Evolutionary conservation across 1,140 invertebrate genomes (phyloP).

Genomic region (Drosophila teissieri): DNA sequence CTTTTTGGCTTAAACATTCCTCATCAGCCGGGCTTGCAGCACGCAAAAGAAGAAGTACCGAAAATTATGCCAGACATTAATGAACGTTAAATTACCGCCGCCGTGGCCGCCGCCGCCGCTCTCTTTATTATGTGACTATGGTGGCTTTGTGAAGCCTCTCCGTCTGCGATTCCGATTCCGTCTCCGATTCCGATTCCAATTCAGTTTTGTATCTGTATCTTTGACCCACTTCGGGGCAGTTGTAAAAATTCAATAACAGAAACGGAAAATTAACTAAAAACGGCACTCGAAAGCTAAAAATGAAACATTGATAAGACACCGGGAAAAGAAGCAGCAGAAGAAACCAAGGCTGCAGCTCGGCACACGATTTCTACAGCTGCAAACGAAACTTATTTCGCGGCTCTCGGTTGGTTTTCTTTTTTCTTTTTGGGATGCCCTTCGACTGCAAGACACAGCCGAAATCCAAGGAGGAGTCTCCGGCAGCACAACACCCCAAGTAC

Average conservation of each 20-base stretch:
- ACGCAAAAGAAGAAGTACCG: constrained; percentile 51
- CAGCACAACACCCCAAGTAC: constrained; percentile 1
- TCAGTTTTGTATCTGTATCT: constrained; percentile 50
- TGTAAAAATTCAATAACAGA: constrained; percentile 80
- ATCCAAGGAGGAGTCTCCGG: constrained; percentile 60
- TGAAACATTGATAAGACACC: constrained; percentile 73
- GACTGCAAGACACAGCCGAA: constrained; percentile 11
- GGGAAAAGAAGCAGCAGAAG: constrained; percentile 18
- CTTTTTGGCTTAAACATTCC: constrained; percentile 32
- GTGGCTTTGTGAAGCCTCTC: constrained; percentile 16
- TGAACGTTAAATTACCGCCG: constrained; percentile 58
- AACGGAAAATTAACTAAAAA: constrained; percentile 82
- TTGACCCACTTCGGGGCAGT: constrained; percentile 63
- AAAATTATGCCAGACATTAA: constrained; percentile 63
- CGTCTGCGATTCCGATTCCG: constrained; percentile 5
- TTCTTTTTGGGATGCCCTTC: constrained; percentile 62
- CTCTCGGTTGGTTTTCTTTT: constrained; percentile 11
- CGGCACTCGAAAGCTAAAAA: constrained; percentile 62
- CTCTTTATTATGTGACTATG: constrained; percentile 60
- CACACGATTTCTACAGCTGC: constrained; percentile 76
- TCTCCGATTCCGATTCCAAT: not conserved
- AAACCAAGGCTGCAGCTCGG: constrained; percentile 64
- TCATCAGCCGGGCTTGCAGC: constrained; percentile 12
- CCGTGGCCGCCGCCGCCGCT: constrained; percentile 18
- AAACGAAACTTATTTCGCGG: constrained; percentile 51